Conservation (phyloP, 2,888 invertebrate genomes). For the Papilio demoleus region DNA sequence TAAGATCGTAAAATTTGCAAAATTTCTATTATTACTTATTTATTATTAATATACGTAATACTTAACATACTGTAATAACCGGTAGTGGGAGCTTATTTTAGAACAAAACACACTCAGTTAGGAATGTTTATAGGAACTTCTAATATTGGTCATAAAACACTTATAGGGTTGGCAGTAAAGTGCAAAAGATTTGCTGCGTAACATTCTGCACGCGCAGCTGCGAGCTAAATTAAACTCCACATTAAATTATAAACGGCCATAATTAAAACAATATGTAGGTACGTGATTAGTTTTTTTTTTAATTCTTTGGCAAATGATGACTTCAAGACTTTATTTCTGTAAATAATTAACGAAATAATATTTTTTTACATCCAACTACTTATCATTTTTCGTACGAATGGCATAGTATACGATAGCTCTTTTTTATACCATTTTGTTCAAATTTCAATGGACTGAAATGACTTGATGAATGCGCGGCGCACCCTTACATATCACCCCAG, state of each 20-base stretch:
- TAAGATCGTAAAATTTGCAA: no score
- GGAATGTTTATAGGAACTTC: conserved; percentile 64
- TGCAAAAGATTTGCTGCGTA: conserved; percentile 62
- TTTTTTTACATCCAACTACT: background rate
- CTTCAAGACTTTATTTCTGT: background rate
- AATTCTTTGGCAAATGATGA: background rate
- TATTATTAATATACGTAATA: background rate
- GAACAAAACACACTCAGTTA: conserved; percentile 52
- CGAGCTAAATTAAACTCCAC: conserved; percentile 46
- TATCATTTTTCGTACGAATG: no score
- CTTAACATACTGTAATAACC: background rate
- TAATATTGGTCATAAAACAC: conserved; percentile 56
- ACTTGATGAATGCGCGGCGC: background rate
- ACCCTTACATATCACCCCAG: background rate
- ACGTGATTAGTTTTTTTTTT: conserved; percentile 9
- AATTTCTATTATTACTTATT: no score
- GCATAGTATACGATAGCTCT: no score
- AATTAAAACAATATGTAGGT: conserved; percentile 41
- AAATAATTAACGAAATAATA: background rate
- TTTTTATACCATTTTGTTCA: no score
- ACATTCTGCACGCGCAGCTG: conserved; percentile 55
- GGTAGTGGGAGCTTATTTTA: conserved; percentile 47
- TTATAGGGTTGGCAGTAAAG: conserved; percentile 60
- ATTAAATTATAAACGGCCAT: conserved; percentile 34
- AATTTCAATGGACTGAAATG: background rate